Percentiles rank a stretch among this genome's conserved stretches.
These are phyloP conservation scores for Apodemia duryi DNA, from an alignment of 2,888 invertebrate genomes.

Conservation along the genomic window DNA sequence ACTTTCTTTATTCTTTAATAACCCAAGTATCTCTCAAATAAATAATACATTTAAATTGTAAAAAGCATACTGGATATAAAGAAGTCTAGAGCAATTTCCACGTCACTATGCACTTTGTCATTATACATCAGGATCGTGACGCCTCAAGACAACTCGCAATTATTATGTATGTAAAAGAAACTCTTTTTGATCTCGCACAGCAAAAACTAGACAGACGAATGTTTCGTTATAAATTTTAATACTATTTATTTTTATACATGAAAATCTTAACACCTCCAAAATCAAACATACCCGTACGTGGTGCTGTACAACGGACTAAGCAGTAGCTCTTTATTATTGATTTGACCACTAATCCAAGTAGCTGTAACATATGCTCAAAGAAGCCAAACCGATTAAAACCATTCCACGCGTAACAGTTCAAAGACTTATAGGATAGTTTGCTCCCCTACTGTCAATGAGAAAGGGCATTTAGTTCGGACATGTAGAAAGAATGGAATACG, in stretches of 20 bases:
- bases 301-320: too few relatives aligned
- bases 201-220: constrained; percentile 32
- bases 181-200: constrained; percentile 63
- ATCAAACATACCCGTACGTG: too few relatives aligned
- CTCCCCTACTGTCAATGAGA: too few relatives aligned
- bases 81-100: constrained; percentile 71
- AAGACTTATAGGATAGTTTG: too few relatives aligned
- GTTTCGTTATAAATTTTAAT: constrained; percentile 1
- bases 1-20: neutral
- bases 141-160: constrained; percentile 77
- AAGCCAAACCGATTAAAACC: too few relatives aligned
- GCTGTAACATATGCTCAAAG: too few relatives aligned
- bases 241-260: neutral
- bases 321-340: too few relatives aligned
- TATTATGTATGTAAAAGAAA: constrained; percentile 78
- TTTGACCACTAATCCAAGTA: too few relatives aligned
- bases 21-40: constrained; percentile 22
- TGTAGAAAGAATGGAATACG: too few relatives aligned
- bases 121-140: constrained; percentile 78
- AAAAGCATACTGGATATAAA: constrained; percentile 36
- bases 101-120: constrained; percentile 77
- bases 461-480: too few relatives aligned
- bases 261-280: too few relatives aligned
- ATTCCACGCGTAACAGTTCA: too few relatives aligned
- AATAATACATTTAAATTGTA: constrained; percentile 32